These are phyloP conservation scores for Lateolabrax maculatus DNA, from an alignment of 2,797 vertebrate species.

Conservation along the genomic window DNA sequence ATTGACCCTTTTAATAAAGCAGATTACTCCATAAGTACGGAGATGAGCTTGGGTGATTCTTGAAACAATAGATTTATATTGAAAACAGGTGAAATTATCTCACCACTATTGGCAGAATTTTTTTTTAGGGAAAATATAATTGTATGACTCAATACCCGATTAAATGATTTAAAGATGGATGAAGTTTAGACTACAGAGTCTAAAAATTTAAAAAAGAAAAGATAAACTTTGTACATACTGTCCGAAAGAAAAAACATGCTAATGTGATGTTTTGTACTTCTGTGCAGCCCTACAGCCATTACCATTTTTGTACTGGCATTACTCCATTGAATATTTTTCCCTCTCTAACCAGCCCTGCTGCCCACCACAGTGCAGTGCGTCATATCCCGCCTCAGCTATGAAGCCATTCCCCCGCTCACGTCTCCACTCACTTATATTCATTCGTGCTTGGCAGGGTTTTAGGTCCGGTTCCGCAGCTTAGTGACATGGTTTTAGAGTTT, in stretches of 20 bases:
- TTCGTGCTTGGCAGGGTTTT: slow-evolving; percentile 50
- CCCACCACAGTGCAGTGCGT: slow-evolving; percentile 22
- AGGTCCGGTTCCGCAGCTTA: slow-evolving; percentile 38
- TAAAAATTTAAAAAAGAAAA: no score
- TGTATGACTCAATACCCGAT: slow-evolving; percentile 20
- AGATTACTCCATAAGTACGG: no score
- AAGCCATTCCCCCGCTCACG: slow-evolving; percentile 43
- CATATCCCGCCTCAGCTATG: slow-evolving; percentile 45
- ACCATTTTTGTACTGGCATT: slow-evolving; percentile 36
- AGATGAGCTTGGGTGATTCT: slow-evolving; percentile 9
- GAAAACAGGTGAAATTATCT: slow-evolving; percentile 39
- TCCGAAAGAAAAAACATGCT: neutral
- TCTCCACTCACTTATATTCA: slow-evolving; percentile 34
- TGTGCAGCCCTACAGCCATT: slow-evolving; percentile 49
- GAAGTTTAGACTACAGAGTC: neutral
- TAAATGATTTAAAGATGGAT: slow-evolving; percentile 22
- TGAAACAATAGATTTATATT: slow-evolving; percentile 2
- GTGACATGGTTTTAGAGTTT: slow-evolving; percentile 23
- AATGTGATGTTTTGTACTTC: slow-evolving; percentile 17
- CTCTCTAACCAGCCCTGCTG: slow-evolving; percentile 26
- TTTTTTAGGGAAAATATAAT: slow-evolving; percentile 7
- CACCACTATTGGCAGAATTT: slow-evolving; percentile 25
- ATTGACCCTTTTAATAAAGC: slow-evolving; percentile 11
- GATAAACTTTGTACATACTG: neutral
- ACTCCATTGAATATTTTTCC: slow-evolving; percentile 26